Percentiles rank a stretch among this genome's conserved stretches.
Evolutionary conservation across 2,797 vertebrate species (phyloP).

Genomic region (Rousettus madagascariensis): DNA sequence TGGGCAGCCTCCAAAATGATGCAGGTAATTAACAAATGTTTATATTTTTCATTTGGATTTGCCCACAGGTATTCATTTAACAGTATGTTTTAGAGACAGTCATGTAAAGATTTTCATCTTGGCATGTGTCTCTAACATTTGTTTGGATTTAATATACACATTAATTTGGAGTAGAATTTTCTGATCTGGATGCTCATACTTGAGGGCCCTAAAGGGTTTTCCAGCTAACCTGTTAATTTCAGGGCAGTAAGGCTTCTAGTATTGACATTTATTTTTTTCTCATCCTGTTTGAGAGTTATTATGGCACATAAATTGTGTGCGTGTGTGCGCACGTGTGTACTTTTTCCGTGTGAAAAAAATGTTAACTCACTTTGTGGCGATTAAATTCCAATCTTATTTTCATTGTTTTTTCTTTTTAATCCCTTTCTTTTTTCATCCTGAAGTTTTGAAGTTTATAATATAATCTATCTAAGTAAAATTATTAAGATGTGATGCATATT

Average conservation of each 20-base stretch:
- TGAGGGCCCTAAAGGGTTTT: conserved; percentile 33
- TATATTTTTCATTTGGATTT: conserved; percentile 59
- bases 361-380: conserved; percentile 53
- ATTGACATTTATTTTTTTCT: conserved; percentile 51
- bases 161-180: conserved; percentile 13
- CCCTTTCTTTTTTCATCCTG: background rate
- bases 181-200: conserved; percentile 38
- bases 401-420: background rate
- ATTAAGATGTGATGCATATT: conserved; percentile 26
- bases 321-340: background rate
- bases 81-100: conserved; percentile 48
- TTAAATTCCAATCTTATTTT: conserved; percentile 19
- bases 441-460: conserved; percentile 23
- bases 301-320: background rate
- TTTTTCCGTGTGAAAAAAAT: background rate
- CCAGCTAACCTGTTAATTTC: conserved; percentile 53
- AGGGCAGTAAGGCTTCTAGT: conserved; percentile 40
- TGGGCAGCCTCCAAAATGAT: background rate
- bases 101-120: conserved; percentile 63
- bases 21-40: conserved; percentile 47
- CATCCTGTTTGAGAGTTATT: background rate
- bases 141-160: background rate
- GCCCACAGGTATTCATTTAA: conserved; percentile 43
- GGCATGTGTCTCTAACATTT: conserved; percentile 49
- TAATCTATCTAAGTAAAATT: conserved; percentile 26